Base-by-base conservation (phyloP, 2,888 invertebrate species). In the Keiferia lycopersicella region DNA sequence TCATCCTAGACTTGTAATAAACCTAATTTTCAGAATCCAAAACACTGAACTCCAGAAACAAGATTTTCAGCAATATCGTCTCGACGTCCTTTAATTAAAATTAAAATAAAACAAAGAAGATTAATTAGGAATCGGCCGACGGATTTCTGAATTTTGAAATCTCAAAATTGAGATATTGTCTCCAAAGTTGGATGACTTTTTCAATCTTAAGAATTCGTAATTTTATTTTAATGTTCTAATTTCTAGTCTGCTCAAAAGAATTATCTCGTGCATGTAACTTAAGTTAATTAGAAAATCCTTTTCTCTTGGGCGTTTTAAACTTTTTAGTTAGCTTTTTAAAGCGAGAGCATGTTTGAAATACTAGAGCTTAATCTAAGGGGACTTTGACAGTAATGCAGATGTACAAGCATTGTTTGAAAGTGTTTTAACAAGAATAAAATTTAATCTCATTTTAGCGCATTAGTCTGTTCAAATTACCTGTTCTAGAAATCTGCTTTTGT, bases 91-190 rank as follows among this genome's bases (percentile, higher is more conserved):
- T 16, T 30, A 56, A 56, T 56, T 56, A 56, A 56, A 56, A 34
- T 56, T 56, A 16, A 10, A 56, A 56, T 34, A 56, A 26, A 30
- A 34, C 56, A 34, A 56, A n/a, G 53, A 30, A 53, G 34, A 56
- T 56, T 56, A 56, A 56, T 56, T 56, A 34, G 30, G n/a, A 30
- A 34, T 56, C 34, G 2, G 30, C 34, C 56, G 34, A 34, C 1
- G 34, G 16, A 56, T 56, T 16, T 30, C 26, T 34, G 34, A 56
- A 56, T 34, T 56, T 10, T 56, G 56, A 56, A 56, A 30, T 34
- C 30, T 16, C 16, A 14, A 56, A 56, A 56, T 56, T 56, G 56
- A 34, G 34, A 56, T 18, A 56, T 56, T 56, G 56, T 56, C 26
- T 56, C 16, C n/a, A 30, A n/a, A 56, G 30, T 56, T 56, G 30